Conservation (phyloP, 37 sponge, comb jelly and placozoan genomes). For the Beroe forskalii region DNA sequence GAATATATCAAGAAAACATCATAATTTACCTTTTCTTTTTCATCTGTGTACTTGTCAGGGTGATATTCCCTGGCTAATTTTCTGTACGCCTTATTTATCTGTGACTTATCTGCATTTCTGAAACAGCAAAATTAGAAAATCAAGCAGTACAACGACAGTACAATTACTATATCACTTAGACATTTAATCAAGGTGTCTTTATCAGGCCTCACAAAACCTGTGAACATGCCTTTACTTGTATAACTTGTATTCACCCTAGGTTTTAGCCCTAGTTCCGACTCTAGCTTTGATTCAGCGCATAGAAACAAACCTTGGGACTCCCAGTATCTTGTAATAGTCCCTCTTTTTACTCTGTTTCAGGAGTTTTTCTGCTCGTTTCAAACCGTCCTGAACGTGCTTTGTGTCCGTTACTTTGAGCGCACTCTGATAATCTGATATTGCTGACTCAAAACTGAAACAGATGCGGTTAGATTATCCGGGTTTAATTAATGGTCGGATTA, state of each 20-base stretch:
- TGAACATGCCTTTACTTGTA: too few species aligned
- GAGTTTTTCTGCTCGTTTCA: slow-evolving; percentile 89
- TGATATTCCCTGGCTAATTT: slow-evolving; percentile 89
- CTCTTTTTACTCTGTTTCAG: slow-evolving; percentile 93
- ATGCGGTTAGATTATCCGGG: too few species aligned
- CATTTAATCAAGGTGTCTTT: too few species aligned
- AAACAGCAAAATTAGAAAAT: background rate
- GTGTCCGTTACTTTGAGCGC: slow-evolving; percentile 68
- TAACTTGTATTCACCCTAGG: too few species aligned
- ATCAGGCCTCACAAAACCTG: too few species aligned
- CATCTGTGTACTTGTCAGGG: slow-evolving; percentile 84
- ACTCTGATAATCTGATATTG: slow-evolving; percentile 85
- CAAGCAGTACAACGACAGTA: background rate
- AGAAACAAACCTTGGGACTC: slow-evolving; percentile 89
- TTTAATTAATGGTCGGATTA: too few species aligned
- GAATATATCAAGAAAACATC: too few species aligned
- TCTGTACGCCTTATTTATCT: slow-evolving; percentile 94
- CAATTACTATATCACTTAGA: too few species aligned
- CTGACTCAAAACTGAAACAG: slow-evolving; percentile 66
- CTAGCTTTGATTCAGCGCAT: too few species aligned
- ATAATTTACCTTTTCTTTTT: slow-evolving; percentile 77
- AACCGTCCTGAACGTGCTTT: slow-evolving; percentile 77
- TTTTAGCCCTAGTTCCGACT: too few species aligned
- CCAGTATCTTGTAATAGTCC: slow-evolving; percentile 98
- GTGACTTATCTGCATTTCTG: slow-evolving; percentile 80